Conservation (phyloP, 1,140 invertebrate genomes). For the Polypedilum vanderplanki region DNA sequence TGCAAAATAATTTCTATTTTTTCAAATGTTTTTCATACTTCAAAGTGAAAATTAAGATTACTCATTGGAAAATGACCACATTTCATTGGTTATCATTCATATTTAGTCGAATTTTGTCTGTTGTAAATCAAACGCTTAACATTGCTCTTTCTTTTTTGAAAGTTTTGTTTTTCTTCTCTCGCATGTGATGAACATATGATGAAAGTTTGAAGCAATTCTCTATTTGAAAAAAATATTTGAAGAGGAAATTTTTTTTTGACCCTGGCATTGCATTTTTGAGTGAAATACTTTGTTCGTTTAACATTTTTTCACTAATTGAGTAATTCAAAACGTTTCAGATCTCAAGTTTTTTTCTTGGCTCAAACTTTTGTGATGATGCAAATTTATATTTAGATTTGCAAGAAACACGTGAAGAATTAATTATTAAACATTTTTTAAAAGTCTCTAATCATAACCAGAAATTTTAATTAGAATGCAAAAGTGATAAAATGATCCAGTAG, state of each 20-base stretch:
- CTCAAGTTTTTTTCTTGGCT: background rate
- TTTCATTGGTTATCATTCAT: conserved; percentile 3
- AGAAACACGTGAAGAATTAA: too few species aligned
- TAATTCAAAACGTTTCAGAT: background rate
- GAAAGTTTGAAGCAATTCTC: background rate
- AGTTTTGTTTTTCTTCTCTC: background rate
- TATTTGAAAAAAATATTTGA: background rate
- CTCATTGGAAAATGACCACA: background rate
- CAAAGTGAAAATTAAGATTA: background rate
- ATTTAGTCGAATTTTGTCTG: background rate
- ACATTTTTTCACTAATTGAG: conserved; percentile 9
- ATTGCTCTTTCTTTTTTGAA: background rate
- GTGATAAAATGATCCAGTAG: too few species aligned
- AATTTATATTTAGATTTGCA: background rate
- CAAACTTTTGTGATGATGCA: background rate
- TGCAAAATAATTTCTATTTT: background rate
- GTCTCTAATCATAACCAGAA: too few species aligned
- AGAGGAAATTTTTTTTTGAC: background rate
- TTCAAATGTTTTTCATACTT: background rate
- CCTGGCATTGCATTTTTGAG: background rate
- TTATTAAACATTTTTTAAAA: too few species aligned
- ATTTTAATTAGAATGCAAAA: too few species aligned
- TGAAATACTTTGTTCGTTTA: background rate
- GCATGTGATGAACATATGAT: background rate
- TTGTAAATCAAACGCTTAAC: background rate